Percentiles rank a stretch among this genome's conserved stretches.
Conservation (phyloP, 2,888 invertebrate species). For the Azorinus chamasolen region DNA sequence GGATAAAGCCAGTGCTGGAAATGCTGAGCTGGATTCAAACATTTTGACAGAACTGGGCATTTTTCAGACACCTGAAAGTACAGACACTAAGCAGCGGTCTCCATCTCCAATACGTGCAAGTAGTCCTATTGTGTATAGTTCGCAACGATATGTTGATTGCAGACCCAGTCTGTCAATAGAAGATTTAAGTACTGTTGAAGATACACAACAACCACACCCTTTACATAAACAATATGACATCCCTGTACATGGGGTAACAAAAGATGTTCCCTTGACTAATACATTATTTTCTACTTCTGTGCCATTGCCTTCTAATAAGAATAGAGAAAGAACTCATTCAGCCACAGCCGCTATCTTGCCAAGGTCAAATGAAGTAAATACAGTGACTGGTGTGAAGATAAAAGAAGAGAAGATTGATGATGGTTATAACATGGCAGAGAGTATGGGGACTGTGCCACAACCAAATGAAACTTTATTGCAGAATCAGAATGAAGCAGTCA, state of each 20-base stretch:
- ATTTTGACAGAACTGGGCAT: constrained; percentile 44
- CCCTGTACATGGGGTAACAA: background rate
- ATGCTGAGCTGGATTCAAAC: constrained; percentile 49
- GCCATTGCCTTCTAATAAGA: background rate
- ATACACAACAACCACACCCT: constrained; percentile 17
- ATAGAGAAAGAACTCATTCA: background rate
- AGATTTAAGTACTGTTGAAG: constrained; percentile 27
- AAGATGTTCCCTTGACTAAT: background rate
- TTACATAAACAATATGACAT: constrained; percentile 11
- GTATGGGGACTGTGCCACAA: no score
- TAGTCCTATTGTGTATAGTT: constrained; percentile 6
- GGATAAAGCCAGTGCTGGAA: constrained; percentile 44
- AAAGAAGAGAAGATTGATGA: no score
- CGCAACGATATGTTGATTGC: constrained; percentile 1
- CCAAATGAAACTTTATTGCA: no score
- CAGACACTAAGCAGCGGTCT: background rate
- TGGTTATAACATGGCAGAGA: no score
- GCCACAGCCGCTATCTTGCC: no score
- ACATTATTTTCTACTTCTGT: background rate
- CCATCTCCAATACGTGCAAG: background rate
- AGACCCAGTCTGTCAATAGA: constrained; percentile 38
- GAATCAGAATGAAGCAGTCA: no score
- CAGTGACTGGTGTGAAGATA: no score
- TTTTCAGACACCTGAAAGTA: background rate
- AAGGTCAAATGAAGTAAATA: no score